Percentiles rank a stretch among this genome's conserved stretches.
These are phyloP conservation scores for Temnothorax rugatulus DNA, from an alignment of 2,888 invertebrate genomes.

Conservation along the genomic window DNA sequence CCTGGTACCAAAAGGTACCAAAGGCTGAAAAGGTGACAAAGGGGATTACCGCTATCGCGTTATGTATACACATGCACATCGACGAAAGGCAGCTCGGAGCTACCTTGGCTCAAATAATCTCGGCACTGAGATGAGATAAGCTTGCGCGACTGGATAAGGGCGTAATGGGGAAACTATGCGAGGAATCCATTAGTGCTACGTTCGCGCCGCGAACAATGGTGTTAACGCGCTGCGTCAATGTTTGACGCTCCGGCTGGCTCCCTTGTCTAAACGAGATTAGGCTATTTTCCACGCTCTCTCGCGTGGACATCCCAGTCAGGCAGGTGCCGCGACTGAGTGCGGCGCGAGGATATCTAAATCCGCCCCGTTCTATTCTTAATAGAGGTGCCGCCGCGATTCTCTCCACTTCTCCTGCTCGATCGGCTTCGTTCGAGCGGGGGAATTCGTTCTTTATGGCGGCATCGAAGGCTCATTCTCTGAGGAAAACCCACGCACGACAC, in stretches of 20 bases:
- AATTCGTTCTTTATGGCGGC: constrained; percentile 58
- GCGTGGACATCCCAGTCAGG: constrained; percentile 55
- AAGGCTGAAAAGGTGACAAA: neutral
- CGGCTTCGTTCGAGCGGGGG: constrained; percentile 44
- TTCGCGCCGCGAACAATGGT: constrained; percentile 40
- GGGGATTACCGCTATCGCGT: neutral
- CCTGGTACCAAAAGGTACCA: too few relatives aligned
- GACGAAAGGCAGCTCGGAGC: neutral
- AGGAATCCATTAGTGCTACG: constrained; percentile 26
- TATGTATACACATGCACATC: neutral
- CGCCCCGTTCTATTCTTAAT: constrained; percentile 77
- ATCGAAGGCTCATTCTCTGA: neutral
- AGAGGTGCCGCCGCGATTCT: constrained; percentile 56
- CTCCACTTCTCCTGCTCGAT: constrained; percentile 51
- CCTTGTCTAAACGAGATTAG: constrained; percentile 74
- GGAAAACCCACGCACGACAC: neutral
- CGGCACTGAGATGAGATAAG: constrained; percentile 34
- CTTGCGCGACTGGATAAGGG: constrained; percentile 48
- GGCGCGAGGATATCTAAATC: constrained; percentile 77
- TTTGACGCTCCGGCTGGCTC: constrained; percentile 67
- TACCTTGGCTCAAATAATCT: constrained; percentile 47
- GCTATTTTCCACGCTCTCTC: constrained; percentile 68
- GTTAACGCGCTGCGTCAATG: constrained; percentile 75
- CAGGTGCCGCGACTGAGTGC: constrained; percentile 71
- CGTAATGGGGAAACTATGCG: constrained; percentile 42